These are phyloP conservation scores for Ectemnius cavifrons DNA, from an alignment of 2,888 invertebrate species.

Conservation along the genomic window DNA sequence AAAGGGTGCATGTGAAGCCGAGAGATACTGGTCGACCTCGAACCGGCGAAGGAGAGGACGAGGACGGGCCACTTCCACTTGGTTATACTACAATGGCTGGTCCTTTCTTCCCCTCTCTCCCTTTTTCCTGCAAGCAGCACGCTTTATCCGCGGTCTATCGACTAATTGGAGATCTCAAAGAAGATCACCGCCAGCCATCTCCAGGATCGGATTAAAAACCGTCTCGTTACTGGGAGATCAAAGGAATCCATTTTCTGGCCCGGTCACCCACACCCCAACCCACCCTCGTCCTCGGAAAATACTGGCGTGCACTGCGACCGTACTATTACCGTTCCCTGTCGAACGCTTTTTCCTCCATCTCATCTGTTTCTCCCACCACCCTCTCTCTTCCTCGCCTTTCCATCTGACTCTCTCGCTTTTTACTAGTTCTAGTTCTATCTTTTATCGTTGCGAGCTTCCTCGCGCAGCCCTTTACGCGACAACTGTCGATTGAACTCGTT, in stretches of 20 bases:
- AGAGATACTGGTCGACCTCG: not conserved
- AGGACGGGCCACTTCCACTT: not conserved
- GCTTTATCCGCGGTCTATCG: slow-evolving; percentile 26
- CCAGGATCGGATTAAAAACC: slow-evolving; percentile 46
- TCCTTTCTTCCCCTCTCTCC: no score
- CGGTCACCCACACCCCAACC: slow-evolving; percentile 18
- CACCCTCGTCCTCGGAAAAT: not conserved
- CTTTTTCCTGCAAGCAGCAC: not conserved
- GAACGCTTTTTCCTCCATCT: slow-evolving; percentile 9
- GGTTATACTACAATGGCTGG: no score
- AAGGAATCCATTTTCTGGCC: slow-evolving; percentile 46
- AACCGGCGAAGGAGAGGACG: not conserved
- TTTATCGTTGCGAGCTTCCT: no score
- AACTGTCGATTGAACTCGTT: no score
- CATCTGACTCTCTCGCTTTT: no score
- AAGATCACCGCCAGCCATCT: slow-evolving; percentile 26
- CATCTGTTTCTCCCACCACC: not conserved
- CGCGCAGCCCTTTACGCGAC: no score
- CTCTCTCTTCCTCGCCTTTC: not conserved
- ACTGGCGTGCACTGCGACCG: not conserved
- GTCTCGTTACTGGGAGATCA: slow-evolving; percentile 47
- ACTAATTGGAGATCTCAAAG: slow-evolving; percentile 49
- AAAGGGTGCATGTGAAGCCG: no score
- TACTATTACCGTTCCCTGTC: not conserved
- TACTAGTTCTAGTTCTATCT: no score